phyloP scores from a whole-genome alignment of 1,140 invertebrate genomes.

The Popillia japonica region DNA sequence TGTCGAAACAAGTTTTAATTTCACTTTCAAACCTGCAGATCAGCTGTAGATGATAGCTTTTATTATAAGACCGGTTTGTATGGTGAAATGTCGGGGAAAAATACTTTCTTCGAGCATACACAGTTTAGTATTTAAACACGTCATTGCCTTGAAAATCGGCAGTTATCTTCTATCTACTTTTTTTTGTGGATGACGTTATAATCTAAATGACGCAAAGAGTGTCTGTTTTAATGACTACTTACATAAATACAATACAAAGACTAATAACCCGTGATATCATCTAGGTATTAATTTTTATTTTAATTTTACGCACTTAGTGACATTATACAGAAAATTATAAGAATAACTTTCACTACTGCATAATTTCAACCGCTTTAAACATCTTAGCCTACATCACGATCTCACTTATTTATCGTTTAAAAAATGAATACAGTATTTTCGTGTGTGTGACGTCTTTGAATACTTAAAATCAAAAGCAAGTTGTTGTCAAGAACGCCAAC shows the following conservation, averaged over 20 bases:
- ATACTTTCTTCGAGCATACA: neutral
- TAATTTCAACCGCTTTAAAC: neutral
- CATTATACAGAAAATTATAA: neutral
- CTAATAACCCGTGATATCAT: too few species aligned
- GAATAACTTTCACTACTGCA: neutral
- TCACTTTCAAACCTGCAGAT: constrained; percentile 4
- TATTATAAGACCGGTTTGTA: constrained; percentile 16
- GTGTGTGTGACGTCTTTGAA: neutral
- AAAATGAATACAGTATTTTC: neutral
- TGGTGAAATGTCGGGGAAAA: constrained; percentile 11
- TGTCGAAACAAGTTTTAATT: neutral
- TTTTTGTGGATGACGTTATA: neutral
- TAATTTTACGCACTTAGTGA: neutral
- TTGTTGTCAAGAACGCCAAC: too few species aligned
- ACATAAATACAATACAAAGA: too few species aligned
- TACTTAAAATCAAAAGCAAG: neutral
- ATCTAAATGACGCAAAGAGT: neutral
- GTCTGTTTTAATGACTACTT: too few species aligned
- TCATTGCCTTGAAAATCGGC: too few species aligned
- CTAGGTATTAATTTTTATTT: too few species aligned
- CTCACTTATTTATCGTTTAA: neutral
- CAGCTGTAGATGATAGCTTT: neutral
- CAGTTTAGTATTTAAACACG: too few species aligned
- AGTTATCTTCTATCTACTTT: too few species aligned
- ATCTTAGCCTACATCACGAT: neutral